These are phyloP conservation scores for Anoplius nigerrimus DNA, from an alignment of 2,888 invertebrate genomes.

Conservation along the genomic window DNA sequence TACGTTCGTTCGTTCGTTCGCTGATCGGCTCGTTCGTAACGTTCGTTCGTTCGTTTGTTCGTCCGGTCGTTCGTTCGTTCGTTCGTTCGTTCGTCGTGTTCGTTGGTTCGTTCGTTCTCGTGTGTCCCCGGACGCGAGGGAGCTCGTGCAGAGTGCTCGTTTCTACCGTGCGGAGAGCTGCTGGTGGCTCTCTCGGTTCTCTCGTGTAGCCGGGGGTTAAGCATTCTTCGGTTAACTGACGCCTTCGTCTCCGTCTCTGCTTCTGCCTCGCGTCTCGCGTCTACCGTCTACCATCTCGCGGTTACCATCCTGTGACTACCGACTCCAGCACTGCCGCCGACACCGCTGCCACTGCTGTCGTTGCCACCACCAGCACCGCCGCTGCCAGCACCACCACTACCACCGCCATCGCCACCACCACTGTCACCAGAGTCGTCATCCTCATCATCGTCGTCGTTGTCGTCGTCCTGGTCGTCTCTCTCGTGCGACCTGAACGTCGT, in stretches of 20 bases:
- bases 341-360: too few relatives aligned
- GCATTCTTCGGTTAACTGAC: neutral
- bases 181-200: neutral
- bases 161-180: neutral
- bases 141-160: conserved; percentile 39
- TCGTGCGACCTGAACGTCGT: neutral
- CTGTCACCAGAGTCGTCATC: neutral
- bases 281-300: too few relatives aligned
- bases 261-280: neutral
- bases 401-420: neutral
- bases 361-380: too few relatives aligned
- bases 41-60: conserved; percentile 28
- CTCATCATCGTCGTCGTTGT: neutral
- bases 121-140: conserved; percentile 31
- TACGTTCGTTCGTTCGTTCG: neutral
- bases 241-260: neutral
- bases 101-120: conserved; percentile 36
- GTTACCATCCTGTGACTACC: too few relatives aligned
- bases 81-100: conserved; percentile 4
- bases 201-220: neutral
- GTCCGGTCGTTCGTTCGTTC: conserved; percentile 34
- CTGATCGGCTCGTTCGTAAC: neutral
- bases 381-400: too few relatives aligned
- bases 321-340: too few relatives aligned
- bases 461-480: neutral